These are phyloP conservation scores for Metallyticus violacea DNA, from an alignment of 2,888 invertebrate species.

Conservation along the genomic window DNA sequence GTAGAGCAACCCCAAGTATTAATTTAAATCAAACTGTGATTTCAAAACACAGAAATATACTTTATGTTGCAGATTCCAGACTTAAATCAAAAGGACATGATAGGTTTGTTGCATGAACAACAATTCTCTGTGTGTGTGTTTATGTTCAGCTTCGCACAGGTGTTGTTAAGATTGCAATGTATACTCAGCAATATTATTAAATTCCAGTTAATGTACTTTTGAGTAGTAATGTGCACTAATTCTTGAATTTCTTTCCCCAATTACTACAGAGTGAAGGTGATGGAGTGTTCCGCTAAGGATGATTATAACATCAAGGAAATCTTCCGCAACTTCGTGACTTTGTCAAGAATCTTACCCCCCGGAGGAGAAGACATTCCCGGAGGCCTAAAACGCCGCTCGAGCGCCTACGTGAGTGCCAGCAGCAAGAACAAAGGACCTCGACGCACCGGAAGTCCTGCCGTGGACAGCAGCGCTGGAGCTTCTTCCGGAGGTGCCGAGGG, in stretches of 20 bases:
- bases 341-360: constrained; percentile 68
- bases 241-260: too few relatives aligned
- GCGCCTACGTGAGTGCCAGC: constrained; percentile 59
- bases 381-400: constrained; percentile 68
- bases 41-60: too few relatives aligned
- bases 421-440: constrained; percentile 49
- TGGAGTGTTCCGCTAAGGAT: constrained; percentile 77
- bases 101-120: too few relatives aligned
- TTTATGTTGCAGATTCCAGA: too few relatives aligned
- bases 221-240: not conserved
- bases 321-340: constrained; percentile 73
- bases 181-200: too few relatives aligned
- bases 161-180: too few relatives aligned
- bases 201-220: not conserved
- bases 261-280: constrained; percentile 62
- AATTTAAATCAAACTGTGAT: too few relatives aligned
- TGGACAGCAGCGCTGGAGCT: constrained; percentile 42
- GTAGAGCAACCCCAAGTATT: too few relatives aligned
- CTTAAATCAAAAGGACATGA: too few relatives aligned
- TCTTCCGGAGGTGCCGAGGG: constrained; percentile 41
- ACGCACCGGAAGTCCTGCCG: constrained; percentile 47
- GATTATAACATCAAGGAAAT: constrained; percentile 76
- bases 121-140: too few relatives aligned
- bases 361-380: constrained; percentile 55
- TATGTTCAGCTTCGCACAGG: too few relatives aligned